phyloP scores from a whole-genome alignment of 1,140 invertebrate genomes.

The Ceratina australensis region DNA sequence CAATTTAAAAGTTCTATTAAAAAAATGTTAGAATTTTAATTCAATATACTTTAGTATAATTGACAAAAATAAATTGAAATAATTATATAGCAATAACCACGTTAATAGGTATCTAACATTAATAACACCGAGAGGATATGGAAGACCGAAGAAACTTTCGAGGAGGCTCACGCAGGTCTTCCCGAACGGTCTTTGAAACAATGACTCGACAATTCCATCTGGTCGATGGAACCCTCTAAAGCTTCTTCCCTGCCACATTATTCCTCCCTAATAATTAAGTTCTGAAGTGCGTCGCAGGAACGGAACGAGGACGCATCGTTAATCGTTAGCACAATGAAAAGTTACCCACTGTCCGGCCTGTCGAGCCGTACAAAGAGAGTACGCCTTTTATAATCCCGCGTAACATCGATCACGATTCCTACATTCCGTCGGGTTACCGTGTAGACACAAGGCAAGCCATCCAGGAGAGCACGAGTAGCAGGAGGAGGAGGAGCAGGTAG shows the following conservation, averaged over 20 bases:
- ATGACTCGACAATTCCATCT: not conserved
- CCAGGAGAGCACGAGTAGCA: too few species aligned
- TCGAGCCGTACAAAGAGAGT: not conserved
- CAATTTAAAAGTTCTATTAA: too few species aligned
- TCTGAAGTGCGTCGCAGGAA: not conserved
- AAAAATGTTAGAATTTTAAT: too few species aligned
- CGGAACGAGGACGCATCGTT: not conserved
- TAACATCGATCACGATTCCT: not conserved
- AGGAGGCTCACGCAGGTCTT: too few species aligned
- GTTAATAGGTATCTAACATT: too few species aligned
- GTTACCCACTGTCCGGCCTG: not conserved
- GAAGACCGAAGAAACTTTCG: not conserved
- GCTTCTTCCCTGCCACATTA: not conserved
- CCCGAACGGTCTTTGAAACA: not conserved
- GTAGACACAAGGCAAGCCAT: not conserved
- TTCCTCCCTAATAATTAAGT: slow-evolving; percentile 9
- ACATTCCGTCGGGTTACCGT: too few species aligned
- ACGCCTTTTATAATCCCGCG: not conserved
- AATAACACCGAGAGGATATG: too few species aligned
- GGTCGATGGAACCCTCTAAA: not conserved
- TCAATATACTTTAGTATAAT: too few species aligned
- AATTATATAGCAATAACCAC: too few species aligned
- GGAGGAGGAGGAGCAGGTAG: not conserved
- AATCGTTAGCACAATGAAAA: not conserved
- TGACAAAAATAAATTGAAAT: too few species aligned